These are phyloP conservation scores for Corydoras maculifer DNA, from an alignment of 2,113 vertebrate genomes.

Conservation along the genomic window DNA sequence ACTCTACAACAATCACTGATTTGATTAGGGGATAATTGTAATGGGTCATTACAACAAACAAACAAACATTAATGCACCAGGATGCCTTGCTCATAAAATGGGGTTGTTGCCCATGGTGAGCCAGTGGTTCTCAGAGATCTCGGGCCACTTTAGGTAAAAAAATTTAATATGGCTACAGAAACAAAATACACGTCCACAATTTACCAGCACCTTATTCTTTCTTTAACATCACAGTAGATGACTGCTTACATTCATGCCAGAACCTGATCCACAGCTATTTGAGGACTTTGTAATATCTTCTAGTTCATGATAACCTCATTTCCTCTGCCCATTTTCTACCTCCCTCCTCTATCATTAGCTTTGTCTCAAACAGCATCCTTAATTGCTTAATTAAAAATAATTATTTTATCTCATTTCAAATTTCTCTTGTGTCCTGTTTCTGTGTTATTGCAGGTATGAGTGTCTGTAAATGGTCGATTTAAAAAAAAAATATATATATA, in stretches of 20 bases:
- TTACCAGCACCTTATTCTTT: too few species aligned
- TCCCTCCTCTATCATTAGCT: constrained; percentile 3
- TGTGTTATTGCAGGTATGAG: not conserved
- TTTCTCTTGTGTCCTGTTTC: constrained; percentile 1
- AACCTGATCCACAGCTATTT: too few species aligned
- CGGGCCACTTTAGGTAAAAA: not conserved
- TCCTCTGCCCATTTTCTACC: constrained; percentile 3
- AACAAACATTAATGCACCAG: constrained; percentile 44
- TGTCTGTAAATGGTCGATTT: not conserved
- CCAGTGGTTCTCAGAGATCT: constrained; percentile 11
- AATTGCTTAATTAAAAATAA: constrained; percentile 11
- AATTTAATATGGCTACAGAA: too few species aligned
- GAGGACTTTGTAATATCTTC: too few species aligned
- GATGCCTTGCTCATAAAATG: constrained; percentile 27
- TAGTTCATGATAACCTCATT: too few species aligned
- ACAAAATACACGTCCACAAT: not conserved
- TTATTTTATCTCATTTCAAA: constrained; percentile 6
- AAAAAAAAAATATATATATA: constrained; percentile 3
- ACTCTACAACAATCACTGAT: constrained; percentile 38
- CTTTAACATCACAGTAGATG: too few species aligned
- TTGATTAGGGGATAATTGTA: constrained; percentile 36
- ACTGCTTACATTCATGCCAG: too few species aligned
- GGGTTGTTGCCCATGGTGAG: constrained; percentile 38
- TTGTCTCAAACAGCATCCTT: constrained; percentile 8
- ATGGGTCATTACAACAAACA: constrained; percentile 41